These are phyloP conservation scores for Glaucidium brasilianum DNA, from an alignment of 2,113 vertebrate genomes.

Conservation along the genomic window DNA sequence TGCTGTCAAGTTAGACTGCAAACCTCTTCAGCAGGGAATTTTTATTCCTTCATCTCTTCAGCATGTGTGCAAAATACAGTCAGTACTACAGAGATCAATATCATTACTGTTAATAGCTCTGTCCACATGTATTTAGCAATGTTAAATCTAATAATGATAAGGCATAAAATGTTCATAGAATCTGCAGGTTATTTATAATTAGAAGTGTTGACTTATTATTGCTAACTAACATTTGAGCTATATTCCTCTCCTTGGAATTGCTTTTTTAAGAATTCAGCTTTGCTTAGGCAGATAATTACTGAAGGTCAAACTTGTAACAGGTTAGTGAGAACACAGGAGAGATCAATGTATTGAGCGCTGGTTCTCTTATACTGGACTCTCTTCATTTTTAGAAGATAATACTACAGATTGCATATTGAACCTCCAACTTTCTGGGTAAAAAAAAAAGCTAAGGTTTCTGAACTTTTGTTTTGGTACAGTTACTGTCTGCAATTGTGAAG, in stretches of 20 bases:
- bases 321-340: background rate
- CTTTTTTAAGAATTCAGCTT: background rate
- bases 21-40: background rate
- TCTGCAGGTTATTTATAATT: background rate
- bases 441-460: background rate
- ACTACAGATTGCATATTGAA: background rate
- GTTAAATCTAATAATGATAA: background rate
- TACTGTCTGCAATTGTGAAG: background rate
- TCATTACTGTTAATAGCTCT: background rate
- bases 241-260: background rate
- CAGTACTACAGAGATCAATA: background rate
- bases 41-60: background rate
- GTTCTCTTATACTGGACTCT: background rate
- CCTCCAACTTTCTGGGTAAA: background rate
- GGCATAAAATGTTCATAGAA: background rate
- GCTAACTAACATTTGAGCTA: background rate
- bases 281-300: background rate
- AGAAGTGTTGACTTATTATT: background rate
- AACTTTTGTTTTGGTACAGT: background rate
- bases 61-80: rapidly evolving
- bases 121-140: background rate
- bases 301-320: background rate
- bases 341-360: background rate
- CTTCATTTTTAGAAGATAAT: background rate
- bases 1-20: background rate